phyloP scores from a whole-genome alignment of 2,888 invertebrate species.

The Aporophyla lueneburgensis region DNA sequence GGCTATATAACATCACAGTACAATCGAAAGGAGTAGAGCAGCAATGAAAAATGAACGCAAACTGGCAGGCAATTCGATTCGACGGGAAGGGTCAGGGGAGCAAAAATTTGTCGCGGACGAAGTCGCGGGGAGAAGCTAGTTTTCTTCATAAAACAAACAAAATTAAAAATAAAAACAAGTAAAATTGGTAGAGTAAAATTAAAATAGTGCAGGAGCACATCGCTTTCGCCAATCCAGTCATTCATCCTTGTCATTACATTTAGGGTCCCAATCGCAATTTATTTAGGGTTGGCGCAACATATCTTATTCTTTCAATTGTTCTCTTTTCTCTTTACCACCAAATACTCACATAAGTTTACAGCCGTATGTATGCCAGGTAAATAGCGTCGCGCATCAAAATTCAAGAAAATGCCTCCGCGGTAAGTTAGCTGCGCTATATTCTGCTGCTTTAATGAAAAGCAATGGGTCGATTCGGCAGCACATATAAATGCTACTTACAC shows the following conservation, averaged over 20 bases:
- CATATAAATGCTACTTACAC: slow-evolving; percentile 47
- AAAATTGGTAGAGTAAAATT: no score
- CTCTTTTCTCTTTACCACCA: background rate
- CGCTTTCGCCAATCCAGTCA: background rate
- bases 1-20: no score
- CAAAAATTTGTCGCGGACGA: no score
- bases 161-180: no score
- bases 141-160: no score
- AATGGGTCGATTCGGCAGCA: slow-evolving; percentile 1
- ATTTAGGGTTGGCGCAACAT: background rate
- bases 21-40: no score
- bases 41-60: no score
- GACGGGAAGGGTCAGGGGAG: no score
- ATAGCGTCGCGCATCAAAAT: slow-evolving; percentile 50
- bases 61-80: no score
- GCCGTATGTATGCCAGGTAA: slow-evolving; percentile 40
- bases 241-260: background rate
- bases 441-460: slow-evolving; percentile 46
- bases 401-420: slow-evolving; percentile 50
- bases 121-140: no score
- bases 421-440: slow-evolving; percentile 29
- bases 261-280: background rate
- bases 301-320: background rate
- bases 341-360: background rate
- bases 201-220: background rate